phyloP scores from a whole-genome alignment of 2,888 invertebrate genomes.

The Allygus modestus region DNA sequence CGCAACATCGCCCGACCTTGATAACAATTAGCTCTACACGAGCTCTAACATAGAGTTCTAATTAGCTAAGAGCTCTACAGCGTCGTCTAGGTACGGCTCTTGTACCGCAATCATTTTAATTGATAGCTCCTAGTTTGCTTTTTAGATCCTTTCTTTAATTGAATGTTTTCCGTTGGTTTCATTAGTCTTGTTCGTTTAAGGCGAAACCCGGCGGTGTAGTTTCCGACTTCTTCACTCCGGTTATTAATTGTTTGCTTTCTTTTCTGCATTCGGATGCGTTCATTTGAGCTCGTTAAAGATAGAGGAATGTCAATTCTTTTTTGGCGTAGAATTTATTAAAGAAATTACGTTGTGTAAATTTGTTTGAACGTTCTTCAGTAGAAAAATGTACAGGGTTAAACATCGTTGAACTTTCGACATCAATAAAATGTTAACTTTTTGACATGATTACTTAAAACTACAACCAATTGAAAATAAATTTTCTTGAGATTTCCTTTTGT shows the following conservation, averaged over 20 bases:
- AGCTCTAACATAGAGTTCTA: slow-evolving; percentile 3
- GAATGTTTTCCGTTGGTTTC: slow-evolving; percentile 57
- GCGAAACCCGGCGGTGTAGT: slow-evolving; percentile 2
- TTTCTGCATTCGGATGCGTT: slow-evolving; percentile 18
- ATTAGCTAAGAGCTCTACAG: slow-evolving; percentile 38
- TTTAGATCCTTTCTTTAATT: slow-evolving; percentile 46
- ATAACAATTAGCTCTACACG: slow-evolving; percentile 36
- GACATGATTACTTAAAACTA: too few relatives aligned
- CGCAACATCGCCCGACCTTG: slow-evolving; percentile 19
- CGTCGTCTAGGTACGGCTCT: not conserved
- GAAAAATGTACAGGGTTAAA: too few relatives aligned
- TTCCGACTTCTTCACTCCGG: slow-evolving; percentile 17
- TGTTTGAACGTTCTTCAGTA: too few relatives aligned
- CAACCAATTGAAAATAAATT: too few relatives aligned
- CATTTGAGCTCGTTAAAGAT: slow-evolving; percentile 35
- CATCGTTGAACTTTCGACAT: too few relatives aligned
- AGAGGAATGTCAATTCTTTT: not conserved
- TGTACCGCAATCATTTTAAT: slow-evolving; percentile 52
- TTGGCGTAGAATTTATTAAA: not conserved
- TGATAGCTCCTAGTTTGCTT: slow-evolving; percentile 52
- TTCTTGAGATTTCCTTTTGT: too few relatives aligned
- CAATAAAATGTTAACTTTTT: too few relatives aligned
- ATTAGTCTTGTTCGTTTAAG: slow-evolving; percentile 47
- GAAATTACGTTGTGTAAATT: not conserved
- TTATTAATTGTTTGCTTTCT: slow-evolving; percentile 42